These are phyloP conservation scores for Tenualosa thibaudeaui DNA, from an alignment of 2,797 vertebrate species.

Conservation along the genomic window DNA sequence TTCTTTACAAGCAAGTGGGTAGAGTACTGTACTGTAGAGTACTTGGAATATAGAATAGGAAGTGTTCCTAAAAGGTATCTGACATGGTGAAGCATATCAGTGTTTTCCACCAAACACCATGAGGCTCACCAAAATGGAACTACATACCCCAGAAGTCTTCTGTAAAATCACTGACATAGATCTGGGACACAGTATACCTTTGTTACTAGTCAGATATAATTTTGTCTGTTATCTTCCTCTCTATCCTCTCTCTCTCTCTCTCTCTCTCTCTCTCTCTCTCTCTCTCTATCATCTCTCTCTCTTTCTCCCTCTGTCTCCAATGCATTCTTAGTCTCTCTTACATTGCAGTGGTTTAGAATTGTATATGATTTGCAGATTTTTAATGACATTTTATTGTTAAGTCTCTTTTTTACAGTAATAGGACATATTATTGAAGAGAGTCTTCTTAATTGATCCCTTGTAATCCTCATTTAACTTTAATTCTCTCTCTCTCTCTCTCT, in stretches of 20 bases:
- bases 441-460: not conserved
- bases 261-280: not conserved
- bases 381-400: too few relatives aligned
- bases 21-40: not conserved
- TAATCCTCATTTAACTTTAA: not conserved
- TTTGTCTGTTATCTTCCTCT: not conserved
- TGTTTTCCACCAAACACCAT: not conserved
- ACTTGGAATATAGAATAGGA: not conserved
- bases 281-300: not conserved
- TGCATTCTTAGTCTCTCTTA: too few relatives aligned
- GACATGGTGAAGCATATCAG: not conserved
- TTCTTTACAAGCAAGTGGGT: not conserved
- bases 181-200: too few relatives aligned
- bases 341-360: too few relatives aligned
- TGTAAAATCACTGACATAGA: not conserved
- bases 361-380: too few relatives aligned
- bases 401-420: too few relatives aligned
- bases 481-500: constrained; percentile 25
- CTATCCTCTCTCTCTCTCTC: not conserved
- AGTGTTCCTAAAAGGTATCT: too few relatives aligned
- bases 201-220: not conserved
- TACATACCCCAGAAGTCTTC: not conserved
- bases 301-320: not conserved
- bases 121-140: not conserved
- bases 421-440: too few relatives aligned